phyloP scores from a whole-genome alignment of 2,888 invertebrate species.

The Dioctria rufipes region DNA sequence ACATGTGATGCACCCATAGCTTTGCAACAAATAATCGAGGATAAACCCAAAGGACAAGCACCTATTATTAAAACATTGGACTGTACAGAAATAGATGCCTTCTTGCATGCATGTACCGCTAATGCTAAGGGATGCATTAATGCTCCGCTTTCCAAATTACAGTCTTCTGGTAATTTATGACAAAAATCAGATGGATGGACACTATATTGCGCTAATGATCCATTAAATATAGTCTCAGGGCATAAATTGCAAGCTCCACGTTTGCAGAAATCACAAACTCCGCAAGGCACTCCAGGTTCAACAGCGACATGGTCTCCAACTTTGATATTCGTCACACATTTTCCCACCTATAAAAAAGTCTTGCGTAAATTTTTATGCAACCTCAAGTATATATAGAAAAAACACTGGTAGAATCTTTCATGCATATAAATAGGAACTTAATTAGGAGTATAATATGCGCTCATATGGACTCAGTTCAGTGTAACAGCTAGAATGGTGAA shows the following conservation, averaged over 20 bases:
- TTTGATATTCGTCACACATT: conserved; percentile 76
- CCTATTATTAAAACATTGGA: conserved; percentile 66
- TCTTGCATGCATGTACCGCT: conserved; percentile 66
- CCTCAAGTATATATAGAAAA: too few species aligned
- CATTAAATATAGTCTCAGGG: conserved; percentile 63
- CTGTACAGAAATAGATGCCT: conserved; percentile 63
- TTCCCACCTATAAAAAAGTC: conserved; percentile 71
- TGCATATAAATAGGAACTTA: too few species aligned
- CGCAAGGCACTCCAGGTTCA: conserved; percentile 92
- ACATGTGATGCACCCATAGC: conserved; percentile 65
- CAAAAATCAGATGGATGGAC: conserved; percentile 66
- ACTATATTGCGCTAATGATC: conserved; percentile 65
- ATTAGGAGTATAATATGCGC: too few species aligned
- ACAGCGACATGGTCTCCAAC: conserved; percentile 92
- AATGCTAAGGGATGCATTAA: conserved; percentile 64
- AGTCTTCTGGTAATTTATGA: conserved; percentile 63
- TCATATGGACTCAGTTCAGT: too few species aligned
- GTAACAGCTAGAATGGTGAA: too few species aligned
- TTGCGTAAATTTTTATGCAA: conserved; percentile 19
- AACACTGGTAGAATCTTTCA: too few species aligned
- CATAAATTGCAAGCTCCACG: conserved; percentile 66
- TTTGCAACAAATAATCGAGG: conserved; percentile 64
- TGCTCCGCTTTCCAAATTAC: conserved; percentile 64
- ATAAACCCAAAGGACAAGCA: conserved; percentile 64
- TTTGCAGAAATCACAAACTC: conserved; percentile 87